Percentiles rank a stretch among this genome's conserved stretches.
These are phyloP conservation scores for Eilema depressum DNA, from an alignment of 2,888 invertebrate genomes.

Conservation along the genomic window DNA sequence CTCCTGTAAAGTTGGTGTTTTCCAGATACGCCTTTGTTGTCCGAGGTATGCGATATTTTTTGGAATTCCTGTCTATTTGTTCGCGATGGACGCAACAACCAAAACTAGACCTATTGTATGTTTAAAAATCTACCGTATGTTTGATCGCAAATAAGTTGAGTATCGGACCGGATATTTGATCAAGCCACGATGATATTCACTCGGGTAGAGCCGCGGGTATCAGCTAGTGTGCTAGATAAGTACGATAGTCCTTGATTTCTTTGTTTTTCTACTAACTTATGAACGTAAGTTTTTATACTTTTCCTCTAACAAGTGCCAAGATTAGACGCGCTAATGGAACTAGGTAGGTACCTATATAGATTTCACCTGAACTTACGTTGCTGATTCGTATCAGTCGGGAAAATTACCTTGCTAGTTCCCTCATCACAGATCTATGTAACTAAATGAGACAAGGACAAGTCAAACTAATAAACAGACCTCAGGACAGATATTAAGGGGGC, in stretches of 20 bases:
- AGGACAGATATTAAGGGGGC: too few species aligned
- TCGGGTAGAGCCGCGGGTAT: too few species aligned
- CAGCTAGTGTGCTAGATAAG: not conserved
- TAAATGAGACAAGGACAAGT: not conserved
- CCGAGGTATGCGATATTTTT: too few species aligned
- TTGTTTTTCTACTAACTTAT: not conserved
- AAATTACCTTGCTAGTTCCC: slow-evolving; percentile 9
- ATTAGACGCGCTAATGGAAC: slow-evolving; percentile 21
- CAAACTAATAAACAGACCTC: not conserved
- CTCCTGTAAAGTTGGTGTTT: too few species aligned
- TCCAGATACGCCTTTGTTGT: too few species aligned
- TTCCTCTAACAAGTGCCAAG: slow-evolving; percentile 18
- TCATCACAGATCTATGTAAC: not conserved
- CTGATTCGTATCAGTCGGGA: slow-evolving; percentile 12
- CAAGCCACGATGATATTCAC: too few species aligned
- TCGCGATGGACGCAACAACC: too few species aligned
- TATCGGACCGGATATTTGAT: too few species aligned
- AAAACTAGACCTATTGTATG: too few species aligned
- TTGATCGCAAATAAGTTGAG: too few species aligned
- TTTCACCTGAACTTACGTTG: slow-evolving; percentile 13
- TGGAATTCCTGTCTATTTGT: too few species aligned
- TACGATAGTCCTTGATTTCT: not conserved
- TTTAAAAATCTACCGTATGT: too few species aligned
- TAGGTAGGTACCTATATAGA: slow-evolving; percentile 11
- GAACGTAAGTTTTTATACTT: slow-evolving; percentile 18